Evolutionary conservation across 2,888 invertebrate genomes (phyloP).

Genomic region (Drosophila paracracens): DNA sequence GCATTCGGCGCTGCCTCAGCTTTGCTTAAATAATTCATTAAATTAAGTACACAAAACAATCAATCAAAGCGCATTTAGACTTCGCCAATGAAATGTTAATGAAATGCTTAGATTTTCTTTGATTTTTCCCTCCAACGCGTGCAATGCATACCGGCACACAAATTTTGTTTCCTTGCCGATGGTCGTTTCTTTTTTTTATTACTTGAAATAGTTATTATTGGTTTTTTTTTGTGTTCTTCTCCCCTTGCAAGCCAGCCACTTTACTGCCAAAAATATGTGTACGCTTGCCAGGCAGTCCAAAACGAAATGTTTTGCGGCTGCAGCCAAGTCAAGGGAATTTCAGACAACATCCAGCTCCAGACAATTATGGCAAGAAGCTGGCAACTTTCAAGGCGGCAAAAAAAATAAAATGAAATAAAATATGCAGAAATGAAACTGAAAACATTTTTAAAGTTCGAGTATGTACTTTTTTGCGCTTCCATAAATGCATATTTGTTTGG

Average conservation of each 20-base stretch:
- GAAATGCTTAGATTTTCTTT: slow-evolving; percentile 63
- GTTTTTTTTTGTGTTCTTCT: background rate
- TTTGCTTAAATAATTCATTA: slow-evolving; percentile 80
- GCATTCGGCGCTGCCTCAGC: slow-evolving; percentile 46
- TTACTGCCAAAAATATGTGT: slow-evolving; percentile 5
- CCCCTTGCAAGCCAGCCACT: background rate
- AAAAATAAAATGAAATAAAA: slow-evolving; percentile 11
- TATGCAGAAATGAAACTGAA: slow-evolving; percentile 37
- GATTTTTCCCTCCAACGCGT: slow-evolving; percentile 26
- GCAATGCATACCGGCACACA: background rate
- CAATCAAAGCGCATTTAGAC: slow-evolving; percentile 76
- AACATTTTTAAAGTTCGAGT: slow-evolving; percentile 35
- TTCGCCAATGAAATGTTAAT: slow-evolving; percentile 61
- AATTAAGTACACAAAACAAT: slow-evolving; percentile 79
- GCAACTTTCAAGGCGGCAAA: slow-evolving; percentile 38
- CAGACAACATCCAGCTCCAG: slow-evolving; percentile 39
- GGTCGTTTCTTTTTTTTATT: background rate
- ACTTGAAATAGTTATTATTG: slow-evolving; percentile 7
- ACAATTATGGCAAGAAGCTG: slow-evolving; percentile 55
- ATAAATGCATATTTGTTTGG: background rate
- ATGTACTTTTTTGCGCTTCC: slow-evolving; percentile 11
- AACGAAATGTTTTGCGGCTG: slow-evolving; percentile 41
- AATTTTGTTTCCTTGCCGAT: slow-evolving; percentile 1
- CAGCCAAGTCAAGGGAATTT: slow-evolving; percentile 42
- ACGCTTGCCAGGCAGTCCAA: background rate